These are phyloP conservation scores for Gambusia holbrooki DNA, from an alignment of 2,113 vertebrate species.

Conservation along the genomic window DNA sequence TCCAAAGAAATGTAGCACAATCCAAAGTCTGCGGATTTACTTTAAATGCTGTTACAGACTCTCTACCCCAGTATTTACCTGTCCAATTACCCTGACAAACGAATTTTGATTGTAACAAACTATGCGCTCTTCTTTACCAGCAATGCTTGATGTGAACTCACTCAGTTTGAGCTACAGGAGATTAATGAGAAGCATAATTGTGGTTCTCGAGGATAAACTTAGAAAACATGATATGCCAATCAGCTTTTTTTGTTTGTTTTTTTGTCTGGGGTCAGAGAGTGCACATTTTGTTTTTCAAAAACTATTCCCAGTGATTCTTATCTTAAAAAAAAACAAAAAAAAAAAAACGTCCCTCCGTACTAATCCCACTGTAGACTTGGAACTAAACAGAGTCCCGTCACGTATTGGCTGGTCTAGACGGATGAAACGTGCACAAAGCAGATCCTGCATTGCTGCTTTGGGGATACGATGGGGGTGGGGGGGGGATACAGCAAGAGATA, in stretches of 20 bases:
- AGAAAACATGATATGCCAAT: slow-evolving; percentile 1
- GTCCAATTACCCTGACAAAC: not conserved
- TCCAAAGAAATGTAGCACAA: not conserved
- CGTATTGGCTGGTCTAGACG: not conserved
- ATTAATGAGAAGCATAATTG: not conserved
- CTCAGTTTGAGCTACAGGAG: not conserved
- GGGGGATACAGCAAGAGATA: not conserved
- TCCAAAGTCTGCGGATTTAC: too few relatives aligned
- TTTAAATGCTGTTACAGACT: not conserved
- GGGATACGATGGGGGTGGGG: not conserved
- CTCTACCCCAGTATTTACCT: not conserved
- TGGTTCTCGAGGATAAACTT: not conserved
- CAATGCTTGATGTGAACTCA: slow-evolving; percentile 4
- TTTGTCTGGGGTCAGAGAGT: not conserved
- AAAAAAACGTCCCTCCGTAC: slow-evolving; percentile 13
- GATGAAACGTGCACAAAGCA: slow-evolving; percentile 5
- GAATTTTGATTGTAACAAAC: not conserved
- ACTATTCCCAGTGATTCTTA: slow-evolving; percentile 18
- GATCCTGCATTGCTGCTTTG: not conserved
- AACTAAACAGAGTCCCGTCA: slow-evolving; percentile 7
- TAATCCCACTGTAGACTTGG: not conserved
- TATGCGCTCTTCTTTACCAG: not conserved
- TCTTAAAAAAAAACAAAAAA: slow-evolving; percentile 2
- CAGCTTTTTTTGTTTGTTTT: not conserved
- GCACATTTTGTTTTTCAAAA: slow-evolving; percentile 6